Percentiles rank a stretch among this genome's conserved stretches.
Conservation (phyloP, 2,888 invertebrate species). For the Drosophila demipolita region DNA sequence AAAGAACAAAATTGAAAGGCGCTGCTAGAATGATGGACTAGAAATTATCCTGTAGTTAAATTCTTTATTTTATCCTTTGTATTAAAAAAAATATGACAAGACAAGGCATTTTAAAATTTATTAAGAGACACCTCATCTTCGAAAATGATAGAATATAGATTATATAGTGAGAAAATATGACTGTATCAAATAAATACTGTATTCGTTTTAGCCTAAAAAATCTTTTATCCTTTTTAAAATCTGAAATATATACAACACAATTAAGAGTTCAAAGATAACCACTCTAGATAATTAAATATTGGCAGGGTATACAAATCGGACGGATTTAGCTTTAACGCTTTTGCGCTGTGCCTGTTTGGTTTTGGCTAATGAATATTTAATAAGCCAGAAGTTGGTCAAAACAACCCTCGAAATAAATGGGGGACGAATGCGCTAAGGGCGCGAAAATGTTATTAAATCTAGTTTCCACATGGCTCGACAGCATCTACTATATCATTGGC, state of each 20-base stretch:
- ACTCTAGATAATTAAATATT: background rate
- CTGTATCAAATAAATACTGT: background rate
- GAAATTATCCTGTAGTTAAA: slow-evolving; percentile 9
- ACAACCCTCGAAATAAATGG: slow-evolving; percentile 41
- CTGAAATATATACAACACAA: background rate
- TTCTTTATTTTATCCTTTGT: background rate
- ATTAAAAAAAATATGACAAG: background rate
- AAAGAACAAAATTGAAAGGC: background rate
- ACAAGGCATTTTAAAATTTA: too few species aligned
- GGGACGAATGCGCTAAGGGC: slow-evolving; percentile 24
- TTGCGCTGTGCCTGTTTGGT: slow-evolving; percentile 33
- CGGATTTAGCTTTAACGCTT: slow-evolving; percentile 6
- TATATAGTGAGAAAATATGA: background rate
- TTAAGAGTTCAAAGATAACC: background rate
- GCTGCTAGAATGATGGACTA: background rate
- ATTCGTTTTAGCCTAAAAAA: background rate
- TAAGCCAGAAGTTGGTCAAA: slow-evolving; percentile 58
- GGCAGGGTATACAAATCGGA: slow-evolving; percentile 37
- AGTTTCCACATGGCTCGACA: slow-evolving; percentile 77
- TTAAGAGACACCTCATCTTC: background rate
- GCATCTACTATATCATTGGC: slow-evolving; percentile 61
- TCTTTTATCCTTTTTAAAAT: background rate
- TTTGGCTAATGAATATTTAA: slow-evolving; percentile 83
- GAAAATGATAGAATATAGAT: background rate
- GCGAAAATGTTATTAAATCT: slow-evolving; percentile 81